Evolutionary conservation across 2,888 invertebrate genomes (phyloP).

Genomic region (Anaspis maculata): DNA sequence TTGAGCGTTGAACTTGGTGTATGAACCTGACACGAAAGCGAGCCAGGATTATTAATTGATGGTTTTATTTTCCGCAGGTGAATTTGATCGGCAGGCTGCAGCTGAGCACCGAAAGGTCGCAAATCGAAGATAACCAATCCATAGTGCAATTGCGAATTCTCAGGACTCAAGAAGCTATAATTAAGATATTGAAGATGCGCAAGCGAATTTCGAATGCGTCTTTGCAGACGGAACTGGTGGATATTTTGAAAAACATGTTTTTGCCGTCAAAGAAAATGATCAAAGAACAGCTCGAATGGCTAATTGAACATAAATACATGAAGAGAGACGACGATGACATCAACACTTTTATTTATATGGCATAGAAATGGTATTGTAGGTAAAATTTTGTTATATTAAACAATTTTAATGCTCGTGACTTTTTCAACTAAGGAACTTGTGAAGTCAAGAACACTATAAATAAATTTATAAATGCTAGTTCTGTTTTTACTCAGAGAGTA

Average conservation of each 20-base stretch:
- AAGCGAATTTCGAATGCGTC: constrained; percentile 91
- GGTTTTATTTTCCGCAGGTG: constrained; percentile 46
- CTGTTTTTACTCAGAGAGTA: too few species aligned
- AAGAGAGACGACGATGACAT: constrained; percentile 93
- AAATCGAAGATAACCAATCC: constrained; percentile 96
- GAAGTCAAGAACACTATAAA: too few species aligned
- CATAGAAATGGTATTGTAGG: constrained; percentile 49
- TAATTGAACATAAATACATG: constrained; percentile 99
- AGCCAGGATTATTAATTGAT: constrained; percentile 1
- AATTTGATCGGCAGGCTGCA: constrained; percentile 95
- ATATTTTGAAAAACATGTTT: constrained; percentile 99
- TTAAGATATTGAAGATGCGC: constrained; percentile 98
- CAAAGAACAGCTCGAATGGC: constrained; percentile 99
- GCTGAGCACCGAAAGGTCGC: constrained; percentile 88
- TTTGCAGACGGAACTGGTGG: constrained; percentile 93
- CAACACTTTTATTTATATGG: constrained; percentile 96
- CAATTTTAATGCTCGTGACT: too few species aligned
- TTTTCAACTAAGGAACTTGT: too few species aligned
- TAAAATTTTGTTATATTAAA: constrained; percentile 10
- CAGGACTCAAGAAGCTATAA: constrained; percentile 92
- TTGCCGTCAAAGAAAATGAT: constrained; percentile 98
- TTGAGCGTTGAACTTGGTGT: too few species aligned
- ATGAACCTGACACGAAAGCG: too few species aligned
- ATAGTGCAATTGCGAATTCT: constrained; percentile 94
- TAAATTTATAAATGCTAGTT: too few species aligned